Base-by-base conservation (phyloP, 2,113 vertebrate species). In the Siphamia tubifer region DNA sequence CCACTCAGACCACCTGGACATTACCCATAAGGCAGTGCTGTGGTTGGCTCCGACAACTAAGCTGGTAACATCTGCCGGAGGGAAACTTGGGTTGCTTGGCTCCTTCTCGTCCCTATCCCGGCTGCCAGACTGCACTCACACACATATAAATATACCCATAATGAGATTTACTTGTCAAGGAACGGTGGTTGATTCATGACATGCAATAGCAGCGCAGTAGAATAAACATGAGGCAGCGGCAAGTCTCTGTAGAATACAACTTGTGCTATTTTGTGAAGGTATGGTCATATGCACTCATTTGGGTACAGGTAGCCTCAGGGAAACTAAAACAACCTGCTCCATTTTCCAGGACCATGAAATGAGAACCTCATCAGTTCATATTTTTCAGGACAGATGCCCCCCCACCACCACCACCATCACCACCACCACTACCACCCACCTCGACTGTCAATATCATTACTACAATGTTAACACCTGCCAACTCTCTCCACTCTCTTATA, bases 141-240 rank as follows among this genome's bases (percentile, higher is more conserved):
- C 49, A 45, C 47, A 61, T 51, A 34, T 23, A 66, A 17, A 49
- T 31, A 19, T 21, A 47, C 36, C 15, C 35, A 65, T 83, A 81
- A 83, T 87, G 61, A 77, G 74, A 49, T 68, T 83, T 87, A 53
- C 63, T 55, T 66, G 68, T 75, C 72, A 58, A 62, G 68, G 9
- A 77, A 31, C 19, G 56, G 15, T 69, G 24, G 68, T 61, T 76
- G 77, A 85, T 81, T 85, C 77, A 69, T 71, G 76, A 68, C 57
- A 52, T 72, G 55, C 54, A 43, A 54, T 9, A 36, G 47, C 30
- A 43, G 20, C 21, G 3, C 1, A 0, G 64, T 28, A 44, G 65
- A 77, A 73, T 79, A 77, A 78, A 81, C 68, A 83, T 65, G 68
- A 83, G 75, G 66, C 66, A 30, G 55, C 54, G n/a, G n/a, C 52